These are phyloP conservation scores for Mastacembelus armatus DNA, from an alignment of 2,797 vertebrate genomes.

Conservation along the genomic window DNA sequence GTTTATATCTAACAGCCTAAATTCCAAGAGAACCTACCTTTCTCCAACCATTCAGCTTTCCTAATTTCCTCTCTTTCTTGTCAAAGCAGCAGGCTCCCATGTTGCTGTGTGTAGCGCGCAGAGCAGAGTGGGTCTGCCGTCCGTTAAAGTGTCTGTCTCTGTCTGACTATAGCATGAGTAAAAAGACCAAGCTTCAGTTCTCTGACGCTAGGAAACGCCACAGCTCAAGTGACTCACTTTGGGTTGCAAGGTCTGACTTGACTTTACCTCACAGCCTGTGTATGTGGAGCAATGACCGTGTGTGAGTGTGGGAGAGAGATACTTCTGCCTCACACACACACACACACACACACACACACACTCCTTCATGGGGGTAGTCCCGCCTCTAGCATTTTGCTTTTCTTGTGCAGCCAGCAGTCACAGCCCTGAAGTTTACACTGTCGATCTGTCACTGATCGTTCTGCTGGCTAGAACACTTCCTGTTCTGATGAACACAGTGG, in stretches of 20 bases:
- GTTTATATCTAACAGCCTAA: neutral
- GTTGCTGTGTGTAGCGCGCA: constrained; percentile 65
- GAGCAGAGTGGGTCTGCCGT: constrained; percentile 60
- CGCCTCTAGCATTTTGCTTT: constrained; percentile 57
- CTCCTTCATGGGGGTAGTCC: constrained; percentile 68
- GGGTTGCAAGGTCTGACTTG: constrained; percentile 69
- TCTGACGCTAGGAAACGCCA: constrained; percentile 73
- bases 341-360: no score
- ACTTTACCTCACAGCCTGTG: constrained; percentile 72
- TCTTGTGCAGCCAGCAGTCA: constrained; percentile 40
- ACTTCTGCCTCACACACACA: constrained; percentile 60
- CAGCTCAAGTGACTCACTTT: constrained; percentile 71
- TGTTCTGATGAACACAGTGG: constrained; percentile 35
- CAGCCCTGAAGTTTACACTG: constrained; percentile 54
- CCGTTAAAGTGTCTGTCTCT: constrained; percentile 59
- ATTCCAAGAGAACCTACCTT: constrained; percentile 76
- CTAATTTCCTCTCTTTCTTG: constrained; percentile 84
- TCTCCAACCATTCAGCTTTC: constrained; percentile 83
- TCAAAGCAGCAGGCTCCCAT: constrained; percentile 88
- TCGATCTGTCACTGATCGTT: constrained; percentile 59
- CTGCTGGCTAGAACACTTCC: constrained; percentile 37
- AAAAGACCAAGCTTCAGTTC: constrained; percentile 55
- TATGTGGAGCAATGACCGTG: constrained; percentile 52
- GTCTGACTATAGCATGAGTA: constrained; percentile 72
- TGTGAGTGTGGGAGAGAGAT: constrained; percentile 35